These are phyloP conservation scores for Palythoa caribaeorum DNA, from an alignment of 92 coral and sea anemone genomes.

Conservation along the genomic window DNA sequence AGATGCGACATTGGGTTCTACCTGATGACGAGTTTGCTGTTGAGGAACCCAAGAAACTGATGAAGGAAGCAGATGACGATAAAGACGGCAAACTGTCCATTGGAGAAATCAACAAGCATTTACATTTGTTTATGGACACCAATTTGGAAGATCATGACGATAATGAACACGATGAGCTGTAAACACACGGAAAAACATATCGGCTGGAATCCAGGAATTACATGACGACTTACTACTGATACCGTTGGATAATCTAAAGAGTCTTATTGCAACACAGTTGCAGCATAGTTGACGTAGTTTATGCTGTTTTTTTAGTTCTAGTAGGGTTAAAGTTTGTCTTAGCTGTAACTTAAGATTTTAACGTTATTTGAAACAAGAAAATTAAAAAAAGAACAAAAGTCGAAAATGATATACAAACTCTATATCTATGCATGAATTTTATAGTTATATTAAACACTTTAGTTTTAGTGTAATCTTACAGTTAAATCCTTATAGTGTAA, in stretches of 20 bases:
- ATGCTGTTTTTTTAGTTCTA: no score
- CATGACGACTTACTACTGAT: not conserved
- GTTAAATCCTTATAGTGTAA: no score
- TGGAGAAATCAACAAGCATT: conserved; percentile 84
- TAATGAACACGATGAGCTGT: conserved; percentile 80
- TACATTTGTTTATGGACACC: conserved; percentile 76
- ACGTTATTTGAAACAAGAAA: no score
- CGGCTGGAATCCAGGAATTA: not conserved
- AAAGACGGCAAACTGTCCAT: conserved; percentile 88
- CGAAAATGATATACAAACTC: no score
- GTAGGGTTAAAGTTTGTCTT: no score
- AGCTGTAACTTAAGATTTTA: no score
- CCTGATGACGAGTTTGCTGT: conserved; percentile 88
- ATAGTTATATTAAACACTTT: no score
- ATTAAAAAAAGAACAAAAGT: no score
- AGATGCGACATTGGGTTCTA: conserved; percentile 82
- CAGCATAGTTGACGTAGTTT: no score
- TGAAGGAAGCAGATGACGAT: conserved; percentile 88
- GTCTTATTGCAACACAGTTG: no score
- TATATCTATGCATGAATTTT: no score
- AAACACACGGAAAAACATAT: conserved; percentile 24
- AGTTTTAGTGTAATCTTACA: no score
- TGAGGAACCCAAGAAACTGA: conserved; percentile 83
- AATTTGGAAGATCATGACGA: conserved; percentile 45
- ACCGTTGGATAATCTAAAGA: not conserved